Conservation (phyloP, 2,113 vertebrate genomes). For the Catagonus wagneri region DNA sequence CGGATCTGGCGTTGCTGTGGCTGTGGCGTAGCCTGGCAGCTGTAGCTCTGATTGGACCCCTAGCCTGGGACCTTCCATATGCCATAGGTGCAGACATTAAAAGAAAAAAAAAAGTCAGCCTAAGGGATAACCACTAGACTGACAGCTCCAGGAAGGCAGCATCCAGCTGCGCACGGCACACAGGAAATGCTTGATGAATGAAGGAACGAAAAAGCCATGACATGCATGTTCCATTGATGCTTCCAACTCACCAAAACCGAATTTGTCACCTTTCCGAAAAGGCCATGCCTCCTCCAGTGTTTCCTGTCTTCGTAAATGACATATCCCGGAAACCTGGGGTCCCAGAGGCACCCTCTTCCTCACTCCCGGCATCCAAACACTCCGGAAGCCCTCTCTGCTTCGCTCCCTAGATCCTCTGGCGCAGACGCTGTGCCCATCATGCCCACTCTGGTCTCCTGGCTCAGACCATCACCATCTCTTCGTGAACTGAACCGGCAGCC, state of each 20-base stretch:
- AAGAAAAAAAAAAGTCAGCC: neutral
- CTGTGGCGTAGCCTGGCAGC: no score
- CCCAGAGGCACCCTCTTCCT: neutral
- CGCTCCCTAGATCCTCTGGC: neutral
- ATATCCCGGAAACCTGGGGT: neutral
- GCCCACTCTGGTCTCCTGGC: neutral
- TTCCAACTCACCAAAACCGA: neutral
- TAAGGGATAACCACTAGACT: neutral
- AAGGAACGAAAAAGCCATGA: neutral
- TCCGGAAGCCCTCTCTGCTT: neutral
- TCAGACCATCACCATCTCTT: neutral
- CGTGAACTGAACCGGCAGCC: rapidly evolving
- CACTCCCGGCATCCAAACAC: neutral
- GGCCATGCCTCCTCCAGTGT: neutral
- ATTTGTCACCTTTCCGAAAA: neutral
- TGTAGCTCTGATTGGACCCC: no score
- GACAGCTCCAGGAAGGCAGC: neutral
- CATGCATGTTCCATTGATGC: rapidly evolving
- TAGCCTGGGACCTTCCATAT: no score
- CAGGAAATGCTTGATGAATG: neutral
- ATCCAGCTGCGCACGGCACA: neutral
- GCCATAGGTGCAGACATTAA: no score
- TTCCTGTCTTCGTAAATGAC: neutral
- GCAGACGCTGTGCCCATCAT: no score
- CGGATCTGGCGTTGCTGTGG: no score